These are phyloP conservation scores for Terebella lapidaria DNA, from an alignment of 2,888 invertebrate species.

Conservation along the genomic window DNA sequence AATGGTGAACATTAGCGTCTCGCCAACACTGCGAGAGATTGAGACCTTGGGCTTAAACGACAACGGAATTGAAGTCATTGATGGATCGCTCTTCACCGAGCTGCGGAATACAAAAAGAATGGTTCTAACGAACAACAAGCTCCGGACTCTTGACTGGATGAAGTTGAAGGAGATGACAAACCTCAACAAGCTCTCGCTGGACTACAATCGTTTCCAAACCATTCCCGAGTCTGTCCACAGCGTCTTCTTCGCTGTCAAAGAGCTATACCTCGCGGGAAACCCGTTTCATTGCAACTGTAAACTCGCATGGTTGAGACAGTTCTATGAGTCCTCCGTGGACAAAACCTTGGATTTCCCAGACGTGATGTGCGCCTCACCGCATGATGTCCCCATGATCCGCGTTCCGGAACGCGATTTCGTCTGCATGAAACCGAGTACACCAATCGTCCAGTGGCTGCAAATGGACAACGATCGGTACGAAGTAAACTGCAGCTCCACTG, in stretches of 20 bases:
- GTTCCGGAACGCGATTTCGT: slow-evolving; percentile 10
- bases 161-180: slow-evolving; percentile 13
- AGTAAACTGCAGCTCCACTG: slow-evolving; percentile 19
- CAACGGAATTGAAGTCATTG: slow-evolving; percentile 8
- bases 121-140: slow-evolving; percentile 17
- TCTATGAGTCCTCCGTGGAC: slow-evolving; percentile 18
- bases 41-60: slow-evolving; percentile 12
- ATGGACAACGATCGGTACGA: slow-evolving; percentile 10
- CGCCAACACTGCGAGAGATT: slow-evolving; percentile 7
- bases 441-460: slow-evolving; percentile 12
- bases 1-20: slow-evolving; percentile 5
- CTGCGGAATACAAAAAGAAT: slow-evolving; percentile 13
- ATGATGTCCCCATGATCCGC: slow-evolving; percentile 1
- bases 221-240: slow-evolving; percentile 15
- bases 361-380: slow-evolving; percentile 20
- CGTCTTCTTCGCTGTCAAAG: slow-evolving; percentile 22
- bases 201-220: slow-evolving; percentile 19
- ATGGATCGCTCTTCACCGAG: slow-evolving; percentile 2
- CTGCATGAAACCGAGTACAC: slow-evolving; percentile 12
- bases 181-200: slow-evolving; percentile 20
- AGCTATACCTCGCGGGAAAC: slow-evolving; percentile 18
- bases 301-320: slow-evolving; percentile 20
- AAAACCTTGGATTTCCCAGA: slow-evolving; percentile 15
- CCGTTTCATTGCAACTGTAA: slow-evolving; percentile 26
- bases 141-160: slow-evolving; percentile 18